Base-by-base conservation (phyloP, 1,140 invertebrate genomes). In the Oreohelix idahoensis region DNA sequence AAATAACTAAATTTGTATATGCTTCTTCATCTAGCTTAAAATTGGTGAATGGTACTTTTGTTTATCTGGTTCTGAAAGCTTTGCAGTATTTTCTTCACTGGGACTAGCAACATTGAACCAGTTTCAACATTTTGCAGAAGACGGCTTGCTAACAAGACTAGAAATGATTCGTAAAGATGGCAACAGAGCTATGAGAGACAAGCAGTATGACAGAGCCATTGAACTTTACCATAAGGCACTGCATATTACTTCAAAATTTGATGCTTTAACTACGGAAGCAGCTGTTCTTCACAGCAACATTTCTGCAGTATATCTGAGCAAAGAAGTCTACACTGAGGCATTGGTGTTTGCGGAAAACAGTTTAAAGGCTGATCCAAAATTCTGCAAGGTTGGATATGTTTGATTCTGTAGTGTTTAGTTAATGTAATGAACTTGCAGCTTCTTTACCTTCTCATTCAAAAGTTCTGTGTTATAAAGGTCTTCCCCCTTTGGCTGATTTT, bases 281-380 rank as follows among this genome's bases (percentile, higher is more conserved):
- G 86, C 85, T 0, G 58, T 84, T 8, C 77, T 87, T 26, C 79
- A 85, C 51, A 88, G 81, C 73, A 88, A 87, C 71, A 76, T 84
- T 38, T 83, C 86, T 10, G 66, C 79, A 26, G 85, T 86, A 15
- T 78, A 83, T 36, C 53, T 71, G 35, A 74, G 42, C 20, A 42
- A 84, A 49, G 83, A 83, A 0, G 76, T 84, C 53, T 32, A 84
- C 5, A 74, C 49, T 0, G 70, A 79, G 20, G 85, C 85, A 1
- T 58, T 85, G 15, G 36, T 49, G 23, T 83, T 85, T 85, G 87
- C 87, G 36, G 76, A 84, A 15, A 69, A 79, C 35, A 79, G 84
- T 45, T 73, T 85, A 0, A 51, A 51, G 0, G 39, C 26, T 39
- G 84, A 88, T 53, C 80, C 76, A 10, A 35, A 79, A 23, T 88